These are phyloP conservation scores for Monopterus albus DNA, from an alignment of 2,113 vertebrate species.

Conservation along the genomic window DNA sequence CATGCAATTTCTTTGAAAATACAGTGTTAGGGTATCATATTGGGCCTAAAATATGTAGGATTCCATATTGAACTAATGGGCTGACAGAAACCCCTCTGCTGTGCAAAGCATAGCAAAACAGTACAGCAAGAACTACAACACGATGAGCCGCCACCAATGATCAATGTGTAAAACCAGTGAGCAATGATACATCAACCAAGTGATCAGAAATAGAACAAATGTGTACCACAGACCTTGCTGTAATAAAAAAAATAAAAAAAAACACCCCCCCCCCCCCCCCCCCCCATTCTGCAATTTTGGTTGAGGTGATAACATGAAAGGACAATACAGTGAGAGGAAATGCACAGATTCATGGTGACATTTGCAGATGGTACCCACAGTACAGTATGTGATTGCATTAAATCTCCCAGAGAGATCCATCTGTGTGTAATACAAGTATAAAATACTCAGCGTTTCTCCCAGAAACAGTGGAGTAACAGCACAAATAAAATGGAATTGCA, in stretches of 20 bases:
- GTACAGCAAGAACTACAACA: slow-evolving; percentile 16
- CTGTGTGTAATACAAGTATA: slow-evolving; percentile 56
- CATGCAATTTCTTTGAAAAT: slow-evolving; percentile 22
- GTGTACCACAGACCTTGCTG: not conserved
- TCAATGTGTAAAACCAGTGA: slow-evolving; percentile 28
- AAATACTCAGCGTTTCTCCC: slow-evolving; percentile 7
- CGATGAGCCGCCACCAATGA: slow-evolving; percentile 64
- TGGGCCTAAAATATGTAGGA: slow-evolving; percentile 23
- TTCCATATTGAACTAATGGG: slow-evolving; percentile 17
- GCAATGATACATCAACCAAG: slow-evolving; percentile 14
- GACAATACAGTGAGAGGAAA: slow-evolving; percentile 16
- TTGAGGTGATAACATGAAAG: slow-evolving; percentile 26
- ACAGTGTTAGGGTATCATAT: not conserved
- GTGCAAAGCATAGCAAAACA: slow-evolving; percentile 40
- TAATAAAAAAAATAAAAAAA: too few species aligned
- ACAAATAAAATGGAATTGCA: slow-evolving; percentile 14
- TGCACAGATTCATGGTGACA: slow-evolving; percentile 1
- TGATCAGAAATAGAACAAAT: not conserved
- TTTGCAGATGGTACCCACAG: slow-evolving; percentile 15
- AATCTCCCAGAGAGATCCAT: slow-evolving; percentile 17
- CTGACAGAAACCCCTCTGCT: slow-evolving; percentile 9
- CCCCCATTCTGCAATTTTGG: slow-evolving; percentile 34
- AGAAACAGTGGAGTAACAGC: slow-evolving; percentile 7
- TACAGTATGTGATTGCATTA: not conserved
- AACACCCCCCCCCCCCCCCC: too few species aligned